Evolutionary conservation across 2,888 invertebrate species (phyloP).

Genomic region (Pinctada fucata): DNA sequence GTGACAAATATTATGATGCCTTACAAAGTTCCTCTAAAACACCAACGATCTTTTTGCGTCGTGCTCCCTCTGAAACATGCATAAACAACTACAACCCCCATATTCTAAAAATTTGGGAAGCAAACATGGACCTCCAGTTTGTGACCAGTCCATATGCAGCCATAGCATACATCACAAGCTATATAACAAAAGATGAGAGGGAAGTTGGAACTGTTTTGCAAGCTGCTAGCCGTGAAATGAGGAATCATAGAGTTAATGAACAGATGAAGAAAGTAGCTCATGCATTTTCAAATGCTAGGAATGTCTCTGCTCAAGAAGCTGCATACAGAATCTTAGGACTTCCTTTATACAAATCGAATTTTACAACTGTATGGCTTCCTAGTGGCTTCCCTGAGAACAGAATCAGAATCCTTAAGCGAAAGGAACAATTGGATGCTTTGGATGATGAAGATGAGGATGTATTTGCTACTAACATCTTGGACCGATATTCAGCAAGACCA

Average conservation of each 20-base stretch:
- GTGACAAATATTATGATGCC: slow-evolving; percentile 24
- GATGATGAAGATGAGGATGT: slow-evolving; percentile 46
- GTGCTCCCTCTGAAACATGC: slow-evolving; percentile 42
- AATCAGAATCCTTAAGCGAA: slow-evolving; percentile 56
- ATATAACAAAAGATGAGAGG: slow-evolving; percentile 47
- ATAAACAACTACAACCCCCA: slow-evolving; percentile 18
- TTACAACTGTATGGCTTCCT: slow-evolving; percentile 47
- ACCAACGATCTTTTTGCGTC: slow-evolving; percentile 27
- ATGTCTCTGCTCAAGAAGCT: slow-evolving; percentile 58
- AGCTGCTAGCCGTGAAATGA: slow-evolving; percentile 39
- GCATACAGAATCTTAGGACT: slow-evolving; percentile 48
- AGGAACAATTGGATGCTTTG: slow-evolving; percentile 37
- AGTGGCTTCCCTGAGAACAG: slow-evolving; percentile 54
- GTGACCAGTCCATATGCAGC: slow-evolving; percentile 70
- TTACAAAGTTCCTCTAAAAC: slow-evolving; percentile 27
- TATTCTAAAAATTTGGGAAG: slow-evolving; percentile 13
- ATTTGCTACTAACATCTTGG: slow-evolving; percentile 48
- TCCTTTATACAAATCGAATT: slow-evolving; percentile 42
- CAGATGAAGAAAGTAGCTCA: slow-evolving; percentile 42
- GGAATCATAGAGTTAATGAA: slow-evolving; percentile 52
- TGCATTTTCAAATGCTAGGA: slow-evolving; percentile 50
- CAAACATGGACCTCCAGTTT: slow-evolving; percentile 34
- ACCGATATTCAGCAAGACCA: slow-evolving; percentile 63
- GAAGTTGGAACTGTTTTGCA: slow-evolving; percentile 36
- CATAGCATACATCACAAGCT: slow-evolving; percentile 64